A percentile compares a stretch with the other conserved stretches of the same genome.
phyloP scores from a whole-genome alignment of 2,797 vertebrate species.

The Rhinoraja longicauda region DNA sequence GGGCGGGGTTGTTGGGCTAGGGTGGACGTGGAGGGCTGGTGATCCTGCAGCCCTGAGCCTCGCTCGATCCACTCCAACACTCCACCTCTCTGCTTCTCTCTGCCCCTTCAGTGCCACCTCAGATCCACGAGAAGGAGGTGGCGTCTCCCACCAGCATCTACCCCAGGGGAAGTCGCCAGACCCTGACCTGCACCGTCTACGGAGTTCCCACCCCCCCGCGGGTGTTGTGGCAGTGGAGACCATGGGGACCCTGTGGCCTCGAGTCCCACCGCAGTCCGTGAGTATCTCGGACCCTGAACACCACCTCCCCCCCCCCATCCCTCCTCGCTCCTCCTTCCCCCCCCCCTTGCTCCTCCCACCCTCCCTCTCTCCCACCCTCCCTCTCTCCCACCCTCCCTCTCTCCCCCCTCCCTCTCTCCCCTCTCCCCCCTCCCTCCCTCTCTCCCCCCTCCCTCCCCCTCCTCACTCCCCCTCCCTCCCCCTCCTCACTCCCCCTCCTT shows the following conservation, averaged over 20 bases:
- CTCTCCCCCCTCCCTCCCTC: too few relatives aligned
- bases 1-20: background rate
- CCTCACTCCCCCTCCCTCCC: background rate
- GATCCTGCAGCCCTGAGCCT: background rate
- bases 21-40: background rate
- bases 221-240: constrained; percentile 88
- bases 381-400: too few relatives aligned
- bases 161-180: constrained; percentile 79
- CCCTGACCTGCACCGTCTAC: constrained; percentile 84
- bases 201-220: constrained; percentile 70
- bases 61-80: too few relatives aligned
- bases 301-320: background rate
- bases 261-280: constrained; percentile 71
- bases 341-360: too few relatives aligned
- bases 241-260: constrained; percentile 84
- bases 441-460: background rate
- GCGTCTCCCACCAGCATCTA: constrained; percentile 80
- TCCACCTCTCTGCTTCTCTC: background rate
- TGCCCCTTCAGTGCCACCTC: constrained; percentile 70
- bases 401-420: too few relatives aligned
- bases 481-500: background rate
- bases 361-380: too few relatives aligned
- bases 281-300: constrained; percentile 48
- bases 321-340: background rate
- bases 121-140: constrained; percentile 89